Base-by-base conservation (phyloP, 1,140 invertebrate genomes). In the Hypothenemus hampei region DNA sequence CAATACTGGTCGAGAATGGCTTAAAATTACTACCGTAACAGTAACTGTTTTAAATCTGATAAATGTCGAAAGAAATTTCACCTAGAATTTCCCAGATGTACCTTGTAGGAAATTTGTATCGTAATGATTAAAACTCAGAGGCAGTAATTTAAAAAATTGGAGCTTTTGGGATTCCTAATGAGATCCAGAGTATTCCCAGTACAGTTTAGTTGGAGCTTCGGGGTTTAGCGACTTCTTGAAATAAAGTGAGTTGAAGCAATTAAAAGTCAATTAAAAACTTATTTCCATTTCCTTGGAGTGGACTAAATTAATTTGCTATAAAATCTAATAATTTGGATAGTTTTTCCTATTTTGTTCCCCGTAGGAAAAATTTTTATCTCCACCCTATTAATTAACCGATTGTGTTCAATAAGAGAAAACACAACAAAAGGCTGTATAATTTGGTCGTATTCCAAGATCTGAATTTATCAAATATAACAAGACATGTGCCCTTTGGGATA, bases 401-500 rank as follows among this genome's bases (percentile, higher is more conserved):
- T 39, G 19, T 39, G 19, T 39, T 39, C 10, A 39, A 18, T 16
- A 39, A 8, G 8, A 29, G 24, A 45, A 26, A 45, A 45, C 24
- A 13, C 15, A 45, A 45, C 43, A 26, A 26, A 26, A 15, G 4
- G 22, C 43, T 13, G 6, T n/a, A 45, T 15, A 24, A 19, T 6
- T n/a, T 6, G 43, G 10, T 29, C 19, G 29, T 45, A 45, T 29
- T 29, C 43, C 21, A 19, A 45, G n/a, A 45, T 45, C 15, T 24
- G 23, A 45, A 45, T 45, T 45, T 45, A 45, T 45, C 43, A 24
- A 13, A 45, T 22, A 45, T 45, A 45, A 45, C 43, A 45, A 45
- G 43, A 45, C 43, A 16, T 45, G 43, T 26, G 43, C 43, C 43
- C 43, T 45, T 45, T 29, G 22, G 43, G 23, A 29, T 18, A 5